Base-by-base conservation (phyloP, 2,113 vertebrate species). In the Rostratula benghalensis region DNA sequence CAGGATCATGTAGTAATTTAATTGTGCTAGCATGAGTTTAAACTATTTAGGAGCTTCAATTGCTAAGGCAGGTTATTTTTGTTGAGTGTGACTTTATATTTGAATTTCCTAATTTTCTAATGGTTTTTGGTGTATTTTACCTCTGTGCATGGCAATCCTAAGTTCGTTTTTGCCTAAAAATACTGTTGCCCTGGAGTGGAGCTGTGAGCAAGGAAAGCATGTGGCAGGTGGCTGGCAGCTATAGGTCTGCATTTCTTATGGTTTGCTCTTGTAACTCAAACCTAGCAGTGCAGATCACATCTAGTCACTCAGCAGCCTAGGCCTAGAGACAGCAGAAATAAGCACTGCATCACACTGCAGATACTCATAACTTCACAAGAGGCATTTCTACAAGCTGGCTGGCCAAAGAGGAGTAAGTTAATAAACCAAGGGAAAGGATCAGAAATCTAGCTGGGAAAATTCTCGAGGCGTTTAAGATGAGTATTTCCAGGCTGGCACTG, bases 401-500 rank as follows among this genome's bases (percentile, higher is more conserved):
- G 63, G 20, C 22, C 31, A 9, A 84, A 59, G 22, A 88, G 10
- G 13, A 90, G 12, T 24, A 46, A 83, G 23, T 83, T 63, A 84
- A 88, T 54, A 93, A 87, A 57, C 30, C 39, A 54, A 76, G 27
- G 50, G 45, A 71, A 76, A 86, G 37, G 8, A 77, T 21, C 46
- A 78, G 65, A 91, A 83, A 84, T 51, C 65, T 89, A 93, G 45
- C 84, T 43, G 74, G 63, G 75, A 93, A 93, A 73, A 73, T 46
- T 82, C 53, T 93, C 1, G 0, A 65, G 28, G 53, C 91, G 59
- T 69, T 82, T 76, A 92, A 89, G 50, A 91, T 79, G 35, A 93
- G 70, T 41, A 76, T 82, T 92, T 90, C 74, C 35, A 92, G 37
- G 35, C 73, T 93, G 93, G 95, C 92, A 35, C 33, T 22, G 45